These are phyloP conservation scores for Cercopithecus mitis DNA, from an alignment of 2,797 vertebrate species.

Conservation along the genomic window DNA sequence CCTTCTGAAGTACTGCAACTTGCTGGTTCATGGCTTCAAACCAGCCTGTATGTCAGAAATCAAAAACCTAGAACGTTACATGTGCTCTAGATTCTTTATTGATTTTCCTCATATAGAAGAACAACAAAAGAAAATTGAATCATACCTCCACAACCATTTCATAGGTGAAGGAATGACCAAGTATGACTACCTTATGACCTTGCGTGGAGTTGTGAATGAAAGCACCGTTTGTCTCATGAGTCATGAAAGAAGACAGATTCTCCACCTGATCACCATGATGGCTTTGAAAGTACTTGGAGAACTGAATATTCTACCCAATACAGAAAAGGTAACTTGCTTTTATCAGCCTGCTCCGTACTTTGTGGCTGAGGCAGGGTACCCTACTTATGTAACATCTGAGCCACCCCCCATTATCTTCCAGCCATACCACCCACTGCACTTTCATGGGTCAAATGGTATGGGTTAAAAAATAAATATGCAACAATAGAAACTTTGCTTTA, in stretches of 20 bases:
- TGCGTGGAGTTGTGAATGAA: slow-evolving; percentile 93
- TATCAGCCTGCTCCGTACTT: slow-evolving; percentile 97
- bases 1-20: slow-evolving; percentile 96
- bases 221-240: slow-evolving; percentile 98
- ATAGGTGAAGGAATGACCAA: slow-evolving; percentile 98
- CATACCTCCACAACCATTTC: slow-evolving; percentile 97
- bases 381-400: slow-evolving; percentile 92
- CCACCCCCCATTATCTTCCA: slow-evolving; percentile 91
- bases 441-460: slow-evolving; percentile 89
- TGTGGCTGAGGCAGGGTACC: slow-evolving; percentile 88
- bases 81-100: slow-evolving; percentile 99
- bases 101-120: slow-evolving; percentile 96
- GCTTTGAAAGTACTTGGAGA: slow-evolving; percentile 96
- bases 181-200: slow-evolving; percentile 98
- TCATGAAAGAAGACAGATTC: slow-evolving; percentile 93
- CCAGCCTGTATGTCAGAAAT: slow-evolving; percentile 94
- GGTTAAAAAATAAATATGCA: slow-evolving; percentile 81
- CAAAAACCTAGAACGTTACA: slow-evolving; percentile 96
- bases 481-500: slow-evolving; percentile 38
- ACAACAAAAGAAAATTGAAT: slow-evolving; percentile 97
- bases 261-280: slow-evolving; percentile 96
- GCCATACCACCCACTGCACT: slow-evolving; percentile 91
- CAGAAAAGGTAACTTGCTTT: slow-evolving; percentile 94
- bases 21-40: slow-evolving; percentile 95
- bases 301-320: slow-evolving; percentile 95